Conservation (phyloP, 2,888 invertebrate genomes). For the Lithophane socia region DNA sequence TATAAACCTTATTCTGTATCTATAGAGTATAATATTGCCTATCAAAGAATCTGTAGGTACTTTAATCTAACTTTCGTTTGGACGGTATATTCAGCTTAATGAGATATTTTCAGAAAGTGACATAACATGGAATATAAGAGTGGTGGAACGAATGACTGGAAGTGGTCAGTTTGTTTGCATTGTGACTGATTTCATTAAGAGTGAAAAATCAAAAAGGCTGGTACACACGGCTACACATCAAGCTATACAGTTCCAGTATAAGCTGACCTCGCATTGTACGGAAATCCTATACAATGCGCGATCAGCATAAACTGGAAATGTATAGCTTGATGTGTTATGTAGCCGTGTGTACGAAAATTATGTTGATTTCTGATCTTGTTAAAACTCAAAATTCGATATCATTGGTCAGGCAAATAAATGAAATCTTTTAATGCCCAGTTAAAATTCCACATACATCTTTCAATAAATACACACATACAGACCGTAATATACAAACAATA, state of each 20-base stretch:
- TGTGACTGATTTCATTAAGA: not conserved
- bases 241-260: too few species aligned
- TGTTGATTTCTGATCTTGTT: not conserved
- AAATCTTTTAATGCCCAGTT: too few species aligned
- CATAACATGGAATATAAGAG: constrained; percentile 41
- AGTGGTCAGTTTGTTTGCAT: not conserved
- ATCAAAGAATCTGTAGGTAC: constrained; percentile 72
- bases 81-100: constrained; percentile 80
- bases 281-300: too few species aligned
- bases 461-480: too few species aligned
- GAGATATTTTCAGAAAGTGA: constrained; percentile 80
- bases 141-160: not conserved
- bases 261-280: too few species aligned
- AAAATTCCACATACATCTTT: too few species aligned
- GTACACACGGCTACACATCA: too few species aligned
- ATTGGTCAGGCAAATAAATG: too few species aligned
- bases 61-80: constrained; percentile 84
- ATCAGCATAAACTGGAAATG: too few species aligned
- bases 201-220: not conserved
- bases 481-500: too few species aligned
- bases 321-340: too few species aligned
- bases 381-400: not conserved
- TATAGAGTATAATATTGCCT: constrained; percentile 79
- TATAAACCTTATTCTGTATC: constrained; percentile 3
- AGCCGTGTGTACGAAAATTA: not conserved